Percentiles rank a stretch among this genome's conserved stretches.
phyloP scores from a whole-genome alignment of 2,113 vertebrate species.

The Notiomystis cincta region DNA sequence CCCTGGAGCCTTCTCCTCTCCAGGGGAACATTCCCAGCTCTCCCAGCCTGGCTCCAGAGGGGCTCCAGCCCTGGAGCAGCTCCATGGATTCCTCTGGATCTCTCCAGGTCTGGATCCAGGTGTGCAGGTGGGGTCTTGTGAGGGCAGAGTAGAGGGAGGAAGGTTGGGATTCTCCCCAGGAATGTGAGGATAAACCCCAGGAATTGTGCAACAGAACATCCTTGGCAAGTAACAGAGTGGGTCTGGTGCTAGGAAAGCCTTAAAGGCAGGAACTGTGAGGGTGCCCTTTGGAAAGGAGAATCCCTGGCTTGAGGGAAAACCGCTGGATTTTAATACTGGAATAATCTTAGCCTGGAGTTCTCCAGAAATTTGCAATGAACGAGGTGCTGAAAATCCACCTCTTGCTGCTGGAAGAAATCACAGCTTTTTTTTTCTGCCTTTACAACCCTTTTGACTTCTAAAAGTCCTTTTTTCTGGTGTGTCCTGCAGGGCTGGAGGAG shows the following conservation, averaged over 20 bases:
- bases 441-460: neutral
- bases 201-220: rapidly evolving
- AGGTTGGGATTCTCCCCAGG: neutral
- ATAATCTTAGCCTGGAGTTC: neutral
- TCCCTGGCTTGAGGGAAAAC: neutral
- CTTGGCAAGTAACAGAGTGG: neutral
- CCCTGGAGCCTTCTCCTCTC: rapidly evolving
- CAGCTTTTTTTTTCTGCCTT: neutral
- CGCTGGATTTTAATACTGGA: neutral
- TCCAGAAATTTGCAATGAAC: neutral
- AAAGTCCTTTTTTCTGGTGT: neutral
- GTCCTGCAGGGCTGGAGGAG: neutral
- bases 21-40: neutral
- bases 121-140: rapidly evolving
- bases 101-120: too few species aligned
- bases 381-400: neutral
- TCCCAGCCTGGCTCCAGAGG: neutral
- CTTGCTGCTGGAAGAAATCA: neutral
- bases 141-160: neutral
- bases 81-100: neutral
- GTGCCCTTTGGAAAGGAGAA: neutral
- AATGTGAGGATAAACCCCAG: neutral
- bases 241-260: neutral
- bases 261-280: neutral
- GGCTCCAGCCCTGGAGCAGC: too few species aligned